Base-by-base conservation (phyloP, 1,140 invertebrate species). In the Bacillus rossius region DNA sequence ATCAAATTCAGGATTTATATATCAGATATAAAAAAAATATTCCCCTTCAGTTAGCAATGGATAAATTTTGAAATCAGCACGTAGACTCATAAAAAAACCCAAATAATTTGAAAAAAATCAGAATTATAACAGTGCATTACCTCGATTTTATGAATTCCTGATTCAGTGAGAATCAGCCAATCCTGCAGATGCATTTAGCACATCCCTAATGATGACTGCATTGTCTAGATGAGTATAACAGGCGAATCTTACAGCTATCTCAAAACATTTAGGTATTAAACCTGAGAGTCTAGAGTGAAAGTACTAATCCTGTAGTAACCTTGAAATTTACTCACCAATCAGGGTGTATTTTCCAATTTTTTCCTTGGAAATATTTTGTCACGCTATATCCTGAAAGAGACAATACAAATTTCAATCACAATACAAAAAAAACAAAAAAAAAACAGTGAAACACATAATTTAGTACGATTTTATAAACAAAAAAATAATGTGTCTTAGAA, bases 261-360 rank as follows among this genome's bases (percentile, higher is more conserved):
- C n/a, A n/a, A n/a, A n/a, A n/a, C n/a, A n/a, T n/a, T n/a, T n/a
- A n/a, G n/a, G n/a, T n/a, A n/a, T n/a, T n/a, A n/a, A n/a, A n/a
- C n/a, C n/a, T 34, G 29, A 7, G 29, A 7, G 29, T 34, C 29
- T 34, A 34, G 10, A 34, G 29, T 10, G 10, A 34, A n/a, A n/a
- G n/a, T 34, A 10, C 10, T 34, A 34, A 4, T 34, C 10, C 29
- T 34, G 4, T 34, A 34, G 25, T n/a, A 20, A 1, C 47, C n/a
- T 19, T 49, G n/a, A 47, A 40, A n/a, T 40, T 47, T 19, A 66
- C 69, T 74, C 70, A 88, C 92, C 92, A 96, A 65, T 94, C 84
- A 43, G 92, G 92, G 79, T 96, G 92, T 37, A 96, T 84, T 71
- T 84, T 89, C 92, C 92, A 96, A 67, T 91, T 86, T 56, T 78